Evolutionary conservation across 2,113 vertebrate genomes (phyloP), one percentile per base, ranked within the genome.

Genomic region (Castor canadensis): DNA sequence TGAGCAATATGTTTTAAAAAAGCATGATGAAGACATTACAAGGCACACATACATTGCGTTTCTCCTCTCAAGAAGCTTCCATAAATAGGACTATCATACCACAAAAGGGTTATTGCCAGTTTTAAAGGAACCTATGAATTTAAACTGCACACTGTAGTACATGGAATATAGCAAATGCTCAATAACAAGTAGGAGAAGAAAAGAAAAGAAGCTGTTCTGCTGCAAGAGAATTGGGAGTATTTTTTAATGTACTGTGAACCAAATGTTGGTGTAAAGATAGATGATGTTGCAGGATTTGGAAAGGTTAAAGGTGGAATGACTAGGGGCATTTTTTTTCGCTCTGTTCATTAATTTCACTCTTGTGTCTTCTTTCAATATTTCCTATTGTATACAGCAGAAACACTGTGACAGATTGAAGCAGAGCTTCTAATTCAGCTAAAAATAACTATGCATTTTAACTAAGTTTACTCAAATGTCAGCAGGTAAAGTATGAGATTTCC

Each of bases 141-240:
- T 8, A 62, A 82, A 52, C 1, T 24, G 17, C 0, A 1, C 22
- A 38, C 28, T 26, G 0, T 0, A 24, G 19, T 11, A 20, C 4
- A 13, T 30, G 4, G 58, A 22, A 58, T 75, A 92, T 24, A 96
- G 28, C 58, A 86, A 69, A 69, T 75, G 13, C 43, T 80, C 79
- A 87, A 30, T 38, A 19, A 73, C 54, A 9, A 54, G 49, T 15
- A 43, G 19, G 76, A 45, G 84, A 47, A 64, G 19, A 7, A 86
- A 88, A 86, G 49, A 3, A 66, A 88, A 85, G 20, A 86, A 56
- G 43, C 26, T 6, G 2, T 43, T 94, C 12, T 28, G 4, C 52
- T 71, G 49, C 66, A 86, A 88, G 56, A 60, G 54, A 81, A 71
- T 15, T 17, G 35, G 38, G 30, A 16, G 4, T 30, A 77, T 43